A percentile compares a stretch with the other conserved stretches of the same genome.
Conservation (phyloP, 2,888 invertebrate species). For the Elysia crispata region DNA sequence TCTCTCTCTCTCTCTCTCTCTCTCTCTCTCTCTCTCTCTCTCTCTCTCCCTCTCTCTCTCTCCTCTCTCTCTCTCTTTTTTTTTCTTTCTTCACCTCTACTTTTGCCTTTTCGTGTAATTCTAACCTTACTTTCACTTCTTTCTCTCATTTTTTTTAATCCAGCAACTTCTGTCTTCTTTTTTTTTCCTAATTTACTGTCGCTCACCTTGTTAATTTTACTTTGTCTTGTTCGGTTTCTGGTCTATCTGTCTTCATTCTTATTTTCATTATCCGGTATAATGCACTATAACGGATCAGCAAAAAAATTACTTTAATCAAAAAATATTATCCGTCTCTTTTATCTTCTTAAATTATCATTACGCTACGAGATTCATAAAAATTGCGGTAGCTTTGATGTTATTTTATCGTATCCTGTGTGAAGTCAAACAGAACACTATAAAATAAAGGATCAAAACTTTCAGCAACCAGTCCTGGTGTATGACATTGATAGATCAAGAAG, state of each 20-base stretch:
- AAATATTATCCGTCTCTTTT: neutral
- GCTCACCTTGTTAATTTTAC: neutral
- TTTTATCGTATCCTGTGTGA: no score
- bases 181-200: neutral
- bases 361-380: no score
- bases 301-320: neutral
- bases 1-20: constrained; percentile 10
- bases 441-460: no score
- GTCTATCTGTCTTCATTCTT: constrained; percentile 1
- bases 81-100: neutral
- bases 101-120: no score
- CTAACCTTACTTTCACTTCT: neutral
- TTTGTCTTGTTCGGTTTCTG: neutral
- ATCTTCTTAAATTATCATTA: neutral
- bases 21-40: constrained; percentile 13
- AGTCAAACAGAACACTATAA: no score
- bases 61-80: neutral
- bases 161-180: neutral
- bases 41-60: constrained; percentile 7
- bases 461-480: no score
- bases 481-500: no score
- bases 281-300: no score
- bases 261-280: neutral
- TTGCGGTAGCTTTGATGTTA: no score
- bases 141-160: neutral